Percentiles rank a stretch among this genome's conserved stretches.
These are phyloP conservation scores for Drosophila yooni DNA, from an alignment of 2,888 invertebrate genomes.

Conservation along the genomic window DNA sequence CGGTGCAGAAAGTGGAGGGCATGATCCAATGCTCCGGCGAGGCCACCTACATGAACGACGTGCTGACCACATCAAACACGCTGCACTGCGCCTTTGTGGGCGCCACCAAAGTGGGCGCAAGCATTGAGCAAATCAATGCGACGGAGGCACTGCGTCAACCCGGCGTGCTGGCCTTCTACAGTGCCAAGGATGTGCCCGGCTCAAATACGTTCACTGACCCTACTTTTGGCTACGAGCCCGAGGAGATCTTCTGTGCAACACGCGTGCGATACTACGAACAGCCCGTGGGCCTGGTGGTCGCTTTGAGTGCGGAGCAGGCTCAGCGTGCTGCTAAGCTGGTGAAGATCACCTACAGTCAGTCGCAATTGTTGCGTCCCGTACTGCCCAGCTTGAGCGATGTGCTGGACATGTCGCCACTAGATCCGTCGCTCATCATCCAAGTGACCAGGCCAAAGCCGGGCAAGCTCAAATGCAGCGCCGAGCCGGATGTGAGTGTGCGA, in stretches of 20 bases:
- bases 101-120: constrained; percentile 87
- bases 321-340: constrained; percentile 87
- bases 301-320: constrained; percentile 87
- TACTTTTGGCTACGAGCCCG: constrained; percentile 85
- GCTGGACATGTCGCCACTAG: constrained; percentile 75
- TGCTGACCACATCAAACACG: constrained; percentile 88
- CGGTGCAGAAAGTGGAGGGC: constrained; percentile 91
- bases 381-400: constrained; percentile 85
- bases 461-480: constrained; percentile 30
- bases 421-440: constrained; percentile 66
- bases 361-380: constrained; percentile 51
- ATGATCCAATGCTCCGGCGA: constrained; percentile 90
- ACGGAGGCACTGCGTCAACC: constrained; percentile 87
- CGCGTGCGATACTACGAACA: constrained; percentile 88
- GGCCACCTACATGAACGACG: constrained; percentile 91
- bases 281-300: constrained; percentile 90
- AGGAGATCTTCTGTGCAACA: constrained; percentile 83
- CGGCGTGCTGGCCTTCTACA: constrained; percentile 88
- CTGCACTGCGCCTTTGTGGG: constrained; percentile 86
- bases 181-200: constrained; percentile 88
- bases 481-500: constrained; percentile 54
- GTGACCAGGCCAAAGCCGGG: constrained; percentile 45
- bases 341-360: constrained; percentile 85
- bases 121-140: constrained; percentile 80
- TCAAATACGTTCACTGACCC: constrained; percentile 84